Evolutionary conservation across 1,140 invertebrate genomes (phyloP), one percentile per base, ranked within the genome.

Genomic region (Monochamus saltuarius): DNA sequence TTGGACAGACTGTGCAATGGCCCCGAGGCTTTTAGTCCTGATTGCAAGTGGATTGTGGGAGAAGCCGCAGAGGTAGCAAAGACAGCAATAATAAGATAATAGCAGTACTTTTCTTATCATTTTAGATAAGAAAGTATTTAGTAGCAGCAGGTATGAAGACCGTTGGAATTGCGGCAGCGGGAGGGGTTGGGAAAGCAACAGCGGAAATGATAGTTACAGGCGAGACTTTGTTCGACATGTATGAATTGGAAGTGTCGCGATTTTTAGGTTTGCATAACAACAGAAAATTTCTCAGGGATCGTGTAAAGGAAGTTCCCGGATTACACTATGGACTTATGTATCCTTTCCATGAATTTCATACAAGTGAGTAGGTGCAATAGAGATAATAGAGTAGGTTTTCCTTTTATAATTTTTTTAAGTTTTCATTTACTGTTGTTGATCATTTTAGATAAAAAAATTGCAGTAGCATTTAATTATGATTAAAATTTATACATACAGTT

Each of bases 201-300:
- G 91, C 93, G 2, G 91, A 98, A 74, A 87, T 92, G 72, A 95
- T 99, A 37, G 82, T 91, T 0, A 88, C 91, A 63, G 92, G 91
- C 0, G 85, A 87, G 55, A 87, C 90, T 0, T 85, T 85, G n/a
- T 82, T 90, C 66, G 92, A 97, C 73, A 84, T 97, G 76, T 93
- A 95, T 73, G 89, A 94, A 68, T 78, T 98, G 56, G 96, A 99
- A 73, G 89, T 99, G 6, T 88, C 89, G 34, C 82, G 97, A 37
- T 99, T 99, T 78, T 82, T 98, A 2, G 92, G 92, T 2, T 80
- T 98, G 29, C 97, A 99, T 74, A 98, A 98, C 73, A 99, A 99
- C 79, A 86, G 89, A 51, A 90, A 93, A 75, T 99, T 98, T 77
- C 79, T 99, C 14, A 83, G 89, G 34, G 95, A 98, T 74, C 83